These are phyloP conservation scores for Monoplex corrugatus DNA, from an alignment of 2,888 invertebrate species.

Conservation along the genomic window DNA sequence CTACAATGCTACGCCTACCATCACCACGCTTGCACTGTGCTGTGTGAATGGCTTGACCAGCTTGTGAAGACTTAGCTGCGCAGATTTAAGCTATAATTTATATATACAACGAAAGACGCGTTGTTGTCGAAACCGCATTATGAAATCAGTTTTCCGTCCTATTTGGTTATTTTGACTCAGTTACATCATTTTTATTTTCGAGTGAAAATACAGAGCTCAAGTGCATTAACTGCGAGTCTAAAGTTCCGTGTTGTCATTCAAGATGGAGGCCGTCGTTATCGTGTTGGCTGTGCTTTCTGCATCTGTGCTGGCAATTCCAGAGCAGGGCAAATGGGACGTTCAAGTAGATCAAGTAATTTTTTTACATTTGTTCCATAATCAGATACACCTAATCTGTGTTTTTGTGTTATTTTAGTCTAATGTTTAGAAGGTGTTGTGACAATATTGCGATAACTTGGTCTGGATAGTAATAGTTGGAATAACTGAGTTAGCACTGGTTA, in stretches of 20 bases:
- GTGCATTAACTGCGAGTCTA: conserved; percentile 18
- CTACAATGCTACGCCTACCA: no score
- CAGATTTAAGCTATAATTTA: no score
- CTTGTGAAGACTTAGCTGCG: no score
- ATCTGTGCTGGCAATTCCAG: conserved; percentile 15
- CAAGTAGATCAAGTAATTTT: neutral
- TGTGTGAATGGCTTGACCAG: no score
- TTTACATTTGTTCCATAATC: neutral
- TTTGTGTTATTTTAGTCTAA: neutral
- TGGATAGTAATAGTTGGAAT: neutral
- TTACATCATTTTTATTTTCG: no score
- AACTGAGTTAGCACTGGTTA: neutral
- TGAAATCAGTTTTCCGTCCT: no score
- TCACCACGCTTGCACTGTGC: no score
- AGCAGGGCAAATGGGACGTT: conserved; percentile 34
- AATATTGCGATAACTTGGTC: neutral
- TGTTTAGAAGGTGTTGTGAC: neutral
- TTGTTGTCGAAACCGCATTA: no score
- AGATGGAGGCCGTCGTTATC: neutral
- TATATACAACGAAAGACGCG: no score
- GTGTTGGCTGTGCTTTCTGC: neutral
- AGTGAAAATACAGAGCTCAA: no score
- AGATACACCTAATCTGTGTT: neutral
- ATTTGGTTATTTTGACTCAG: no score
- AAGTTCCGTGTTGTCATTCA: conserved; percentile 41